These are phyloP conservation scores for Pseudomyrmex flavicornis DNA, from an alignment of 1,140 invertebrate genomes.

Conservation along the genomic window DNA sequence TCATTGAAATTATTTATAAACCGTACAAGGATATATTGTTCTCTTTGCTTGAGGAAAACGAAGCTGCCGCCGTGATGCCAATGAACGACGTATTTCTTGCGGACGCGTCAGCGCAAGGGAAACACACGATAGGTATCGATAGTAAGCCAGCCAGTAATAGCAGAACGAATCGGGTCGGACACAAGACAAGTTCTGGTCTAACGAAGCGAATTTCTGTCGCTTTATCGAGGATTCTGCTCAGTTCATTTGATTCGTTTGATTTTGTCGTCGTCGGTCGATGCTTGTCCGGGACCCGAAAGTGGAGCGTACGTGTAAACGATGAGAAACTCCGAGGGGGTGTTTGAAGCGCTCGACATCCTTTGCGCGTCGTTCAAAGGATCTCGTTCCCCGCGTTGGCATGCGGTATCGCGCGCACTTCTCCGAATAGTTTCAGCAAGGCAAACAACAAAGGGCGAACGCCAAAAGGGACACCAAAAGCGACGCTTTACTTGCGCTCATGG, in stretches of 20 bases:
- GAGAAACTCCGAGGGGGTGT: slow-evolving; percentile 5
- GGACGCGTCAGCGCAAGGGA: background rate
- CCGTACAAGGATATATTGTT: background rate
- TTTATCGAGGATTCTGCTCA: slow-evolving; percentile 46
- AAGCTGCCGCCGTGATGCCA: background rate
- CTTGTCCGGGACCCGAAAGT: slow-evolving; percentile 15
- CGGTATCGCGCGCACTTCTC: slow-evolving; percentile 12
- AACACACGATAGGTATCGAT: background rate
- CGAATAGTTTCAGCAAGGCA: slow-evolving; percentile 40
- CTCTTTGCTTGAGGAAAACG: background rate
- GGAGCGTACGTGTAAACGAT: slow-evolving; percentile 45
- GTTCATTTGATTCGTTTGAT: slow-evolving; percentile 59
- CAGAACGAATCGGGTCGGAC: slow-evolving; percentile 33
- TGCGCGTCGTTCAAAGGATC: slow-evolving; percentile 30
- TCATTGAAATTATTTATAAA: slow-evolving; percentile 20
- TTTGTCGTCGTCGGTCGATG: slow-evolving; percentile 10
- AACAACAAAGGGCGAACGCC: slow-evolving; percentile 40
- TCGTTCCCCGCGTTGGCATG: slow-evolving; percentile 20
- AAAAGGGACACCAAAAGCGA: slow-evolving; percentile 12
- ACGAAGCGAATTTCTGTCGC: slow-evolving; percentile 44
- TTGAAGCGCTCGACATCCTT: slow-evolving; percentile 24
- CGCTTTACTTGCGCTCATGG: slow-evolving; percentile 37
- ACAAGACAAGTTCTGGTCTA: slow-evolving; percentile 22
- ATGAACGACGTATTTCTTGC: background rate
- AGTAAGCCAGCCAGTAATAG: slow-evolving; percentile 25